A percentile compares a stretch with the other conserved stretches of the same genome.
Conservation (phyloP, 1,140 invertebrate genomes). For the Rhysida immarginata region DNA sequence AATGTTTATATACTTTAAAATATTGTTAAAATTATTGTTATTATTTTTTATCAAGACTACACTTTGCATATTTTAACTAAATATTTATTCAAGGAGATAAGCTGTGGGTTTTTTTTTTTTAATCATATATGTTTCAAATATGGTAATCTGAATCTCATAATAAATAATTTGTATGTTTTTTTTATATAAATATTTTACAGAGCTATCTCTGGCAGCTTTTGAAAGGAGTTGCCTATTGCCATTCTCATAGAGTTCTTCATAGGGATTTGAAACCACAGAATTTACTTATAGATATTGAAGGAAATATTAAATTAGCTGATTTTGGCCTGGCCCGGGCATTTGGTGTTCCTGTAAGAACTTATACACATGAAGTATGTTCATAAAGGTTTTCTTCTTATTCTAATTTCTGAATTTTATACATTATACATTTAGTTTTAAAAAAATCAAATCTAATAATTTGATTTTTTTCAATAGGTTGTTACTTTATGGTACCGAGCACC, state of each 20-base stretch:
- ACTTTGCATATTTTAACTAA: no score
- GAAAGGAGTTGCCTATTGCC: constrained; percentile 80
- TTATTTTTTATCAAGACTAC: no score
- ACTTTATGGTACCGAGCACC: constrained; percentile 95
- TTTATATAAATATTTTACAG: constrained; percentile 26
- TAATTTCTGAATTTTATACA: no score
- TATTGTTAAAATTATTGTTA: no score
- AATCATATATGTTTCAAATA: constrained; percentile 7
- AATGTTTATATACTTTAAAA: no score
- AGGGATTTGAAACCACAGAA: constrained; percentile 87
- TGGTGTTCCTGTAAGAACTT: constrained; percentile 62
- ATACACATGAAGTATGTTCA: constrained; percentile 57
- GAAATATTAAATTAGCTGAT: constrained; percentile 76
- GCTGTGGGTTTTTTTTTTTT: background rate
- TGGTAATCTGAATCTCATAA: background rate
- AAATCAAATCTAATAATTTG: no score
- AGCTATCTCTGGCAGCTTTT: constrained; percentile 76
- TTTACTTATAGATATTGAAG: constrained; percentile 58
- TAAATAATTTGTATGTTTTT: constrained; percentile 4
- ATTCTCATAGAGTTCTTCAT: constrained; percentile 70
- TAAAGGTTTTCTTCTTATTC: constrained; percentile 4
- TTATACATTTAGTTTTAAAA: background rate
- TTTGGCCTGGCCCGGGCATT: constrained; percentile 76
- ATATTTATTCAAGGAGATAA: no score
- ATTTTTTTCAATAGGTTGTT: constrained; percentile 45